Conservation (phyloP, 2,797 vertebrate genomes). For the Aselliscus stoliczkanus region DNA sequence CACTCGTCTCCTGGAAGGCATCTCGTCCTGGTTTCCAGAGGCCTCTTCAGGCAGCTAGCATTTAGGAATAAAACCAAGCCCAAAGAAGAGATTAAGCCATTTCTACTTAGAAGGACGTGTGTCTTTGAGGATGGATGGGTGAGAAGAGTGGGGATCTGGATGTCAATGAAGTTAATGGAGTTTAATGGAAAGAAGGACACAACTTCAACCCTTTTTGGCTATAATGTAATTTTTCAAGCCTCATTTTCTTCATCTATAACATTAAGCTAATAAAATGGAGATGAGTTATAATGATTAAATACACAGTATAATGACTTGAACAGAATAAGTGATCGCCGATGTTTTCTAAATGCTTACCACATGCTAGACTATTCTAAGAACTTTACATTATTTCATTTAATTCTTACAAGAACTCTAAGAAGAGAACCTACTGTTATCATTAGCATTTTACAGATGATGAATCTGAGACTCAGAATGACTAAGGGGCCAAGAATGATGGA, state of each 20-base stretch:
- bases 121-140: background rate
- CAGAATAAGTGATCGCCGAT: background rate
- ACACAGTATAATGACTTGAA: background rate
- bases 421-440: background rate
- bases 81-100: background rate
- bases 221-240: background rate
- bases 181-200: background rate
- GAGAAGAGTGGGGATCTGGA: background rate
- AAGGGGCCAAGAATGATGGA: background rate
- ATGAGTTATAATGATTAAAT: background rate
- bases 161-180: background rate
- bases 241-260: background rate
- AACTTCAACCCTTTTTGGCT: background rate
- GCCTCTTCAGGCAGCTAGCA: background rate
- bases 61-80: background rate
- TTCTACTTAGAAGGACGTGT: background rate
- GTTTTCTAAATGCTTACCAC: background rate
- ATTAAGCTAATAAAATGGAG: background rate
- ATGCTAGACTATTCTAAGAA: background rate
- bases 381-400: background rate
- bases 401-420: background rate
- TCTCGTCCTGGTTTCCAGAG: background rate
- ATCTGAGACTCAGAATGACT: background rate
- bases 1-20: background rate
- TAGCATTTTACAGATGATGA: background rate